Evolutionary conservation across 2,888 invertebrate genomes (phyloP).

Genomic region (Drosophila kambysellisi): DNA sequence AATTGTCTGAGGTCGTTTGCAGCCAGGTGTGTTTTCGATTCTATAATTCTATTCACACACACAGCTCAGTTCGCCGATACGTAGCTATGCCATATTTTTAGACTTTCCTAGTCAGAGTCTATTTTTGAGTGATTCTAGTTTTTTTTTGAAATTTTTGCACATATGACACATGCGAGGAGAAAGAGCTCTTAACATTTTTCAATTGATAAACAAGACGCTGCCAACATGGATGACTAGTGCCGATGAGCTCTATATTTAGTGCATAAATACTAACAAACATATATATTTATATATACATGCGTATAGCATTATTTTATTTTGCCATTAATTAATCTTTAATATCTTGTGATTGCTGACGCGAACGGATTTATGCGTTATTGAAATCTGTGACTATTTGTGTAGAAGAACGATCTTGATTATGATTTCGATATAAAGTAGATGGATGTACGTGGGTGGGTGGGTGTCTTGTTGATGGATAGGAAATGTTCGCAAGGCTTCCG

Average conservation of each 20-base stretch:
- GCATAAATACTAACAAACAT: slow-evolving; percentile 8
- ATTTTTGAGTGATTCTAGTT: slow-evolving; percentile 70
- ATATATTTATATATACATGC: slow-evolving; percentile 19
- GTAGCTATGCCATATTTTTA: slow-evolving; percentile 65
- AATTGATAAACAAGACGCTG: slow-evolving; percentile 56
- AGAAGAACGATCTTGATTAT: slow-evolving; percentile 23
- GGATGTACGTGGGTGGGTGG: slow-evolving; percentile 1
- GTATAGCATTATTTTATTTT: slow-evolving; percentile 15
- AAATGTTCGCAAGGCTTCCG: background rate
- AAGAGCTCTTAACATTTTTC: slow-evolving; percentile 37
- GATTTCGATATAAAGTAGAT: slow-evolving; percentile 15
- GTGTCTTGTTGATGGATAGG: background rate
- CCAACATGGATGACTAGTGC: slow-evolving; percentile 37
- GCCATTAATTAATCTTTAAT: slow-evolving; percentile 57
- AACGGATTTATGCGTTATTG: slow-evolving; percentile 52
- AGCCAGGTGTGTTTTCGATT: slow-evolving; percentile 66
- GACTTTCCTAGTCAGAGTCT: slow-evolving; percentile 69
- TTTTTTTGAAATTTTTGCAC: slow-evolving; percentile 73
- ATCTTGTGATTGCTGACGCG: slow-evolving; percentile 56
- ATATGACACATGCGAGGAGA: slow-evolving; percentile 68
- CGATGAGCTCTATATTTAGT: slow-evolving; percentile 54
- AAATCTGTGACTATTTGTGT: slow-evolving; percentile 54
- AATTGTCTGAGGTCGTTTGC: slow-evolving; percentile 62
- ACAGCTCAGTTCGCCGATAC: slow-evolving; percentile 35
- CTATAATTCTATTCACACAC: slow-evolving; percentile 22